Evolutionary conservation across 2,113 vertebrate genomes (phyloP).

Genomic region (Orthonyx spaldingii): DNA sequence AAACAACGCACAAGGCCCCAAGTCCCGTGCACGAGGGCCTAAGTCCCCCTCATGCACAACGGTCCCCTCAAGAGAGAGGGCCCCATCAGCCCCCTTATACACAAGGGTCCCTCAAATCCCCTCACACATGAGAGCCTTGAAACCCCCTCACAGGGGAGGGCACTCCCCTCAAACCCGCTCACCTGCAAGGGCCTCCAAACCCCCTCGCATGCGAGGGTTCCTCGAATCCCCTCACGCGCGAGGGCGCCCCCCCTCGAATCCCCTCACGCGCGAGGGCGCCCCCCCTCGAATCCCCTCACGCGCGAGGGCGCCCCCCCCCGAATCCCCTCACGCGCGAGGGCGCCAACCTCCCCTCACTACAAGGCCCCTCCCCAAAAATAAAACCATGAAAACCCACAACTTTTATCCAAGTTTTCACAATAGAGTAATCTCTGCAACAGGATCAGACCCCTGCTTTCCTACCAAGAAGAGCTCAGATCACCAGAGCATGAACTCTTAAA

Average conservation of each 20-base stretch:
- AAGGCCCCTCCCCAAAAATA: too few relatives aligned
- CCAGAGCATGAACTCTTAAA: background rate
- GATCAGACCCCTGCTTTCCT: background rate
- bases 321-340: too few relatives aligned
- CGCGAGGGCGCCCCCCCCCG: rapidly evolving
- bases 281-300: too few relatives aligned
- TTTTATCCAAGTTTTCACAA: background rate
- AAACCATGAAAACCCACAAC: background rate
- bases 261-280: background rate
- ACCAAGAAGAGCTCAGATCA: too few relatives aligned
- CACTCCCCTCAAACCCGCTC: background rate
- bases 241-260: background rate
- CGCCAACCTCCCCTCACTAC: too few relatives aligned
- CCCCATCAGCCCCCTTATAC: too few relatives aligned
- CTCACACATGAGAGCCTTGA: background rate
- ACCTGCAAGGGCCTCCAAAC: too few relatives aligned
- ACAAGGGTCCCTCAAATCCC: background rate
- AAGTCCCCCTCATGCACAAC: background rate
- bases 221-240: background rate
- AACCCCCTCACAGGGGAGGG: too few relatives aligned
- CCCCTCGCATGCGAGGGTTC: background rate
- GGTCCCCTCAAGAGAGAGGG: too few relatives aligned
- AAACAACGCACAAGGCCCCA: background rate
- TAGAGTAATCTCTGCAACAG: background rate
- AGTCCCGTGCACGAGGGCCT: background rate